Conservation (phyloP, 64 coral and sea anemone genomes). For the Porites lutea region DNA sequence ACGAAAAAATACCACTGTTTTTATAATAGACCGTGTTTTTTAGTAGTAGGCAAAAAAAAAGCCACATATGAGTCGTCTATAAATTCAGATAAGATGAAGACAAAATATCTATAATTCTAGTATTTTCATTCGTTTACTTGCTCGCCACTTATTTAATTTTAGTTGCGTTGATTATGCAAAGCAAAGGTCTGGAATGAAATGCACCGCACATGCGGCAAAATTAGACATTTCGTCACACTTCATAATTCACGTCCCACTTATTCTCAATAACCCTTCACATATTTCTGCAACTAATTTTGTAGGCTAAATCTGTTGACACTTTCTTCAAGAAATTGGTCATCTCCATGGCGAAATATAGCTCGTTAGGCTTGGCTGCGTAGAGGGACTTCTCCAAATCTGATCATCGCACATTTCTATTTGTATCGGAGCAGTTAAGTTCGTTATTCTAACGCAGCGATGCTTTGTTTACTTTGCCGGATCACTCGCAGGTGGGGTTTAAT, state of each 20-base stretch:
- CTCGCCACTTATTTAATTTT: not conserved
- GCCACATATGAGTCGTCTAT: not conserved
- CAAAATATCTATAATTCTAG: not conserved
- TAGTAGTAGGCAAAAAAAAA: not conserved
- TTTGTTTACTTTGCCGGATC: not conserved
- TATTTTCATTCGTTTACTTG: not conserved
- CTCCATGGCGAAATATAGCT: not conserved
- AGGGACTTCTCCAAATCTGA: not conserved
- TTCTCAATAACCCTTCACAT: slow-evolving; percentile 15
- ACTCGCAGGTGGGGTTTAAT: slow-evolving; percentile 34
- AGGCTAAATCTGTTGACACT: not conserved
- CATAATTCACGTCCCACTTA: not conserved
- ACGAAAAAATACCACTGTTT: not conserved
- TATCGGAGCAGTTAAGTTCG: not conserved
- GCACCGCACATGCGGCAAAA: not conserved
- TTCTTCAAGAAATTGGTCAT: not conserved
- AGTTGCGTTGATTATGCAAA: slow-evolving; percentile 32
- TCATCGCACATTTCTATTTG: not conserved
- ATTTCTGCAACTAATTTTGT: slow-evolving; percentile 17
- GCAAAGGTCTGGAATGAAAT: not conserved
- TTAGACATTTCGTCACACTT: slow-evolving; percentile 49
- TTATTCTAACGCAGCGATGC: slow-evolving; percentile 14
- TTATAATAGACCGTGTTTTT: not conserved
- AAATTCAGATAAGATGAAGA: not conserved
- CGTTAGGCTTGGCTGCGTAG: not conserved